phyloP scores from a whole-genome alignment of 2,113 vertebrate genomes.

The Todiramphus chloris region DNA sequence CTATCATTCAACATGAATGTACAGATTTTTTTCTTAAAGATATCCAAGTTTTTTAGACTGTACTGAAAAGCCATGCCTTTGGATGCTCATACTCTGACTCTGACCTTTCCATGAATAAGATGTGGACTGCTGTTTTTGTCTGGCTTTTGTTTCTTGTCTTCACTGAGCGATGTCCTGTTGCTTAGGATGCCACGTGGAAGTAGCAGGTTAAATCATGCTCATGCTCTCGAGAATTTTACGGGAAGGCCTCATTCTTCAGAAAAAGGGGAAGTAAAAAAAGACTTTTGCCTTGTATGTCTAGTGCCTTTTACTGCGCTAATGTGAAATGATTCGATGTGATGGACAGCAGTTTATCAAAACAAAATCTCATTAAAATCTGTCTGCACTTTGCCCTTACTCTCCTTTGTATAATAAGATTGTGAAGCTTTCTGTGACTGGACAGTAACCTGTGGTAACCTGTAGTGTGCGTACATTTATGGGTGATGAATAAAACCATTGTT shows the following conservation, averaged over 20 bases:
- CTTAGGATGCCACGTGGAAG: background rate
- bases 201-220: background rate
- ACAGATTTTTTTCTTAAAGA: background rate
- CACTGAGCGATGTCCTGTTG: background rate
- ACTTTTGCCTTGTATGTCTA: constrained; percentile 45
- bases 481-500: constrained; percentile 75
- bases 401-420: constrained; percentile 52
- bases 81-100: background rate
- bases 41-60: background rate
- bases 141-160: background rate
- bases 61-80: background rate
- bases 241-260: background rate
- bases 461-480: constrained; percentile 30
- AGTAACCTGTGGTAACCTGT: constrained; percentile 67
- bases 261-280: background rate
- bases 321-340: constrained; percentile 72
- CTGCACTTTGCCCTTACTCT: constrained; percentile 57
- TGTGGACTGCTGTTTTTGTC: background rate
- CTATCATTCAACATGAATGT: background rate
- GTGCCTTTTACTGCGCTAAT: constrained; percentile 44
- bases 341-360: constrained; percentile 76
- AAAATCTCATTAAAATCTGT: constrained; percentile 77
- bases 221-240: background rate
- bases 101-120: background rate
- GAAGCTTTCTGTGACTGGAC: constrained; percentile 48